These are phyloP conservation scores for Pachymerium ferrugineum DNA, from an alignment of 2,888 invertebrate genomes.

Conservation along the genomic window DNA sequence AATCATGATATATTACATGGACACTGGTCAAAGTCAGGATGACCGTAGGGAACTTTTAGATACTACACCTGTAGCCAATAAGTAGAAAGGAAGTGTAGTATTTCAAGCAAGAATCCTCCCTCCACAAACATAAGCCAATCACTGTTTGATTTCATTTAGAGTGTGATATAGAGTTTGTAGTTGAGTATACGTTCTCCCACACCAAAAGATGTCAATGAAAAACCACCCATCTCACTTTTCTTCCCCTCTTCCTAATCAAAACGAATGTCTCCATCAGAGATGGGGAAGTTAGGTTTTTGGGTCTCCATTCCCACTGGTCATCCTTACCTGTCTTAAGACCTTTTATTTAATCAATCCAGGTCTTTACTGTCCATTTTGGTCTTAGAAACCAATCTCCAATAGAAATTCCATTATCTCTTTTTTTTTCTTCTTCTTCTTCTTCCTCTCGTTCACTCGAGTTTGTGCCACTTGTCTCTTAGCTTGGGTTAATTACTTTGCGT, in stretches of 20 bases:
- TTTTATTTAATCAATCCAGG: constrained; percentile 11
- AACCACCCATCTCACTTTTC: neutral
- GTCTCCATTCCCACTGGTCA: constrained; percentile 12
- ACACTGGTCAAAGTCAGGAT: constrained; percentile 5
- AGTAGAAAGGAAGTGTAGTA: constrained; percentile 10
- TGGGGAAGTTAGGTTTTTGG: neutral
- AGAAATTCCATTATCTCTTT: neutral
- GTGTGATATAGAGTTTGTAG: neutral
- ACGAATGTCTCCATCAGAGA: constrained; percentile 6
- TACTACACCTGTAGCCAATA: constrained; percentile 16
- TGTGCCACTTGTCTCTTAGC: neutral
- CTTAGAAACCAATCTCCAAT: neutral
- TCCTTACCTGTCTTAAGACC: constrained; percentile 19
- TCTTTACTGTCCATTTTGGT: constrained; percentile 12
- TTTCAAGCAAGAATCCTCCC: constrained; percentile 1
- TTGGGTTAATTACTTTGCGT: neutral
- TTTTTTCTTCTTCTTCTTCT: too few species aligned
- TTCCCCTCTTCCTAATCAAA: neutral
- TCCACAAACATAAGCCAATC: constrained; percentile 1
- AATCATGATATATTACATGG: constrained; percentile 24
- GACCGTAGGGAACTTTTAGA: neutral
- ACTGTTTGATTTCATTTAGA: constrained; percentile 17
- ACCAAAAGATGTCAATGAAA: neutral
- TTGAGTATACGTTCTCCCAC: neutral
- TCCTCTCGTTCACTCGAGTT: too few species aligned